A percentile compares a stretch with the other conserved stretches of the same genome.
Evolutionary conservation across 2,113 vertebrate genomes (phyloP).

Genomic region (Pituophis catenifer): DNA sequence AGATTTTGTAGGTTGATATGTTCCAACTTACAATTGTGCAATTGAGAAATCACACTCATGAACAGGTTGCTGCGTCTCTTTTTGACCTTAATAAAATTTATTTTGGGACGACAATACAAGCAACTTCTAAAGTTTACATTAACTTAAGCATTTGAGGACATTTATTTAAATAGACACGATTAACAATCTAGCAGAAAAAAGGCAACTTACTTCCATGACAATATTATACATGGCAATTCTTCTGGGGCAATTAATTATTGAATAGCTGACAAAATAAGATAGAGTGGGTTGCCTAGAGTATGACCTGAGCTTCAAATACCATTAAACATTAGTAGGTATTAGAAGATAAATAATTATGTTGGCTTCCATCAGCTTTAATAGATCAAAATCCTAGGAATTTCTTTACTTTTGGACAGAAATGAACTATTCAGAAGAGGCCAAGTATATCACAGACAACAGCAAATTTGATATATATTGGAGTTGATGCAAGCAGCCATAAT

Average conservation of each 20-base stretch:
- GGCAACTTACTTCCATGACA: constrained; percentile 25
- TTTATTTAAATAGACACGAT: neutral
- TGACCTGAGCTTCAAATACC: constrained; percentile 26
- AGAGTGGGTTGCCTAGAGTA: constrained; percentile 29
- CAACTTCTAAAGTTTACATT: constrained; percentile 19
- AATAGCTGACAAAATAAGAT: constrained; percentile 42
- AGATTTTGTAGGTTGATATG: neutral
- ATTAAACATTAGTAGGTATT: constrained; percentile 7
- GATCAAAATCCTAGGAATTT: neutral
- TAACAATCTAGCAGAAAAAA: constrained; percentile 40
- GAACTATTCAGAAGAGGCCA: neutral
- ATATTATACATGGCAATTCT: constrained; percentile 38
- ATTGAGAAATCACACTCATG: neutral
- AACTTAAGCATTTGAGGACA: neutral
- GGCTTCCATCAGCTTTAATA: neutral
- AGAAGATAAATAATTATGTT: constrained; percentile 9
- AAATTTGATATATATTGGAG: neutral
- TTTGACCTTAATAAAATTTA: neutral
- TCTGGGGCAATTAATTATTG: constrained; percentile 37
- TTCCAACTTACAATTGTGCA: neutral
- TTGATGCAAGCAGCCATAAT: neutral
- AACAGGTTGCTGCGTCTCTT: neutral
- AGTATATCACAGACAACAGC: neutral
- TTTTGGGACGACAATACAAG: neutral
- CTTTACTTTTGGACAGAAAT: neutral